Conservation (phyloP, 2,888 invertebrate species). For the Apamea anceps region DNA sequence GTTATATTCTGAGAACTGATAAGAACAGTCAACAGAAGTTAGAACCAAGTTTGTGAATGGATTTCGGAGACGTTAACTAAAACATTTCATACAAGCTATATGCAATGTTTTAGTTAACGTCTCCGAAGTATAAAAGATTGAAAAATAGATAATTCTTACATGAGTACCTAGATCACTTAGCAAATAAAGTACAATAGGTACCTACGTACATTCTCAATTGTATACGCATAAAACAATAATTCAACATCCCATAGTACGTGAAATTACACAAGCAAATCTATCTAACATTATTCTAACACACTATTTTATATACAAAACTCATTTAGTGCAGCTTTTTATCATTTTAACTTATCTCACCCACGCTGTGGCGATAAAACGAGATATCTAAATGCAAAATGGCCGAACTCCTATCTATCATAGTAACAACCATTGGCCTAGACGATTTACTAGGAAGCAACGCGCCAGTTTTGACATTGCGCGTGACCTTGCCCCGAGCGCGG, state of each 20-base stretch:
- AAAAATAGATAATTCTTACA: not conserved
- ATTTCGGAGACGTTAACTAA: constrained; percentile 3
- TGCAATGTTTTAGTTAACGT: too few relatives aligned
- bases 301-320: constrained; percentile 35
- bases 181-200: not conserved
- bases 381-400: constrained; percentile 82
- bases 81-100: not conserved
- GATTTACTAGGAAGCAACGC: constrained; percentile 85
- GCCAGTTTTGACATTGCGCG: constrained; percentile 87
- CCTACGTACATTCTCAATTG: not conserved
- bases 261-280: constrained; percentile 17
- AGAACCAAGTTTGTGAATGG: constrained; percentile 11
- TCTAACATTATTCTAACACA: constrained; percentile 25
- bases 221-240: not conserved
- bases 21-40: constrained; percentile 21
- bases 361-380: constrained; percentile 61
- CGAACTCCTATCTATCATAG: constrained; percentile 82
- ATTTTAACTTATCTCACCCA: constrained; percentile 57
- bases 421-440: constrained; percentile 84
- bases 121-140: not conserved
- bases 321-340: constrained; percentile 63
- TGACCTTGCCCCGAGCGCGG: constrained; percentile 82
- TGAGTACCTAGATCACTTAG: not conserved
- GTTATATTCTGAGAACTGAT: constrained; percentile 40
- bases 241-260: not conserved